Base-by-base conservation (phyloP, 2,797 vertebrate genomes). In the Coluber constrictor region DNA sequence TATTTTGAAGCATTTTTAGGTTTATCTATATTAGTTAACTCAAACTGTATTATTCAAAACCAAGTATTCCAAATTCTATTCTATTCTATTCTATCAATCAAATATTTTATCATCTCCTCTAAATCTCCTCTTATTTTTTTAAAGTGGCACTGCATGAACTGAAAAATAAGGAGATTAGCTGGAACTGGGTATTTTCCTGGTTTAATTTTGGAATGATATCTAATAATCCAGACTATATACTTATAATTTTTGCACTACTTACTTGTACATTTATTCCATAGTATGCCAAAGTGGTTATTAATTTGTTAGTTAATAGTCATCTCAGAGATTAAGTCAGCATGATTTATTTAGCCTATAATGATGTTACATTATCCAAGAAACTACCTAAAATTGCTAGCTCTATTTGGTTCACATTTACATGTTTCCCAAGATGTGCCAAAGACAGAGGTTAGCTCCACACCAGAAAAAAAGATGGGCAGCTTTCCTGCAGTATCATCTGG, bases 1-100 rank as follows among this genome's bases (percentile, higher is more conserved):
- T 94, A 88, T 92, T 95, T 94, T 95, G 59, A 96, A 95, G 95
- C 93, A 86, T 94, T 95, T 91, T 92, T 57, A 89, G 95, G 90
- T 27, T 27, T 0, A 56, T 90, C 60, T 51, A 37, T 51, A 0
- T 0, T 88, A 93, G 93, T 89, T 93, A 87, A 83, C 91, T 93
- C 32, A 91, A 95, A 88, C 9, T 70, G 2, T 12, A 9, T 13
- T 9, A 29, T 91, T 91, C 57, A 89, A 47, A n/a, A n/a, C n/a
- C n/a, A n/a, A n/a, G n/a, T n/a, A n/a, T n/a, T n/a, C n/a, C n/a
- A n/a, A n/a, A n/a, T n/a, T 47, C 47, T 47, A 47, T 47, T 47
- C 47, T 47, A 47, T 47, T 47, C 47, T 47, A 47, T 47, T 47
- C 47, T 88, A 56, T 18, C 88, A 83, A 51, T 61, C 88, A 89